A percentile compares a stretch with the other conserved stretches of the same genome.
Evolutionary conservation across 1,140 invertebrate species (phyloP).

Genomic region (Apolygus lucorum): DNA sequence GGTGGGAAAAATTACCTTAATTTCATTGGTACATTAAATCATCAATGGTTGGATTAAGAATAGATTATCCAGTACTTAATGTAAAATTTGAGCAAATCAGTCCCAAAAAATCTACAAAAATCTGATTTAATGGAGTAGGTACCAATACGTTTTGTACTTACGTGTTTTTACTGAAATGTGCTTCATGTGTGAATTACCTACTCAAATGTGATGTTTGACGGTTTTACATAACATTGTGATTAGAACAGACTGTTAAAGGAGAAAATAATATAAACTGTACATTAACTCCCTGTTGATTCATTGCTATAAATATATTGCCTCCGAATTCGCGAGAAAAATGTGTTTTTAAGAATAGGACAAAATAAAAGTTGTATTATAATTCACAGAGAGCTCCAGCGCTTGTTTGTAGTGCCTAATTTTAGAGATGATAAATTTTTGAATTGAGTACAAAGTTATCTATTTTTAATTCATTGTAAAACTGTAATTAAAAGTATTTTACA

Average conservation of each 20-base stretch:
- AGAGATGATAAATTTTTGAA: background rate
- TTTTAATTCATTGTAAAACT: constrained; percentile 5
- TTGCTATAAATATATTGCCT: background rate
- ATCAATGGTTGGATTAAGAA: too few species aligned
- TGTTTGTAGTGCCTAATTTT: constrained; percentile 14
- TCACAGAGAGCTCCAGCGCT: background rate
- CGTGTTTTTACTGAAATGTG: background rate
- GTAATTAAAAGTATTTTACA: constrained; percentile 10
- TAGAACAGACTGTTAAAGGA: background rate
- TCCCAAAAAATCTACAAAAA: too few species aligned
- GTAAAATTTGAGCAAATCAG: too few species aligned
- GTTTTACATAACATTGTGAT: constrained; percentile 7
- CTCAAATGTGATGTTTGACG: background rate
- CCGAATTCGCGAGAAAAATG: background rate
- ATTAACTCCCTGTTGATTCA: background rate
- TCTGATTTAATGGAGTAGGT: too few species aligned
- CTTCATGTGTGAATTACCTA: background rate
- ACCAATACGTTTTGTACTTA: too few species aligned
- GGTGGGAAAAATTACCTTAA: too few species aligned
- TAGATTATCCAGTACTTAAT: too few species aligned
- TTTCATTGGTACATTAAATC: too few species aligned
- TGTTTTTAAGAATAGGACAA: background rate
- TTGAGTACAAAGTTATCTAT: constrained; percentile 9
- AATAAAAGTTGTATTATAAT: background rate
- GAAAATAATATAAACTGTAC: background rate